Conservation (phyloP, 1,140 invertebrate species). For the Dendroctonus ponderosae region DNA sequence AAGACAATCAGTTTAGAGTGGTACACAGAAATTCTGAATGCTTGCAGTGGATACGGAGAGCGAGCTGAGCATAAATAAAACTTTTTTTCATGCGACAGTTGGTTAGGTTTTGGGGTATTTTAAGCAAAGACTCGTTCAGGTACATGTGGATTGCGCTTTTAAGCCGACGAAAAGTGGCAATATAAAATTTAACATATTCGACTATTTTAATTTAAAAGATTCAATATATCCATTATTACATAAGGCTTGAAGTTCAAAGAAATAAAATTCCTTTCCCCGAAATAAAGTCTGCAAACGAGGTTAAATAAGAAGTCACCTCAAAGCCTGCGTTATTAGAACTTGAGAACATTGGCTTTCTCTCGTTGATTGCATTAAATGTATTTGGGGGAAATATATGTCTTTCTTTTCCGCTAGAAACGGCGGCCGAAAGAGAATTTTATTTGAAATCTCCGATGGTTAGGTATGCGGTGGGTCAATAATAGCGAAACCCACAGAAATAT, state of each 20-base stretch:
- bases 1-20: constrained; percentile 29
- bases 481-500: too few relatives aligned
- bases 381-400: constrained; percentile 10
- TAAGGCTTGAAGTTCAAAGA: neutral
- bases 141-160: too few relatives aligned
- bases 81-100: too few relatives aligned
- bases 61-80: neutral
- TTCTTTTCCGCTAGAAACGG: neutral
- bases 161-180: too few relatives aligned
- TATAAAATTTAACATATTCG: too few relatives aligned
- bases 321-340: constrained; percentile 10
- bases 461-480: too few relatives aligned
- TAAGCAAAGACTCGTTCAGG: too few relatives aligned
- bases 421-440: too few relatives aligned
- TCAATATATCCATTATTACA: too few relatives aligned
- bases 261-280: constrained; percentile 6
- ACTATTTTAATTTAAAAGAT: too few relatives aligned
- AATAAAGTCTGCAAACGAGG: constrained; percentile 1
- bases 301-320: constrained; percentile 15
- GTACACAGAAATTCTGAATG: constrained; percentile 20
- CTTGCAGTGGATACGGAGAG: constrained; percentile 18
- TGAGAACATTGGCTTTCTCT: constrained; percentile 10
- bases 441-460: too few relatives aligned
- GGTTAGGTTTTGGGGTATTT: too few relatives aligned
- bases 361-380: constrained; percentile 12